Base-by-base conservation (phyloP, 23 tunicate species). In the Oikopleura dioica region DNA sequence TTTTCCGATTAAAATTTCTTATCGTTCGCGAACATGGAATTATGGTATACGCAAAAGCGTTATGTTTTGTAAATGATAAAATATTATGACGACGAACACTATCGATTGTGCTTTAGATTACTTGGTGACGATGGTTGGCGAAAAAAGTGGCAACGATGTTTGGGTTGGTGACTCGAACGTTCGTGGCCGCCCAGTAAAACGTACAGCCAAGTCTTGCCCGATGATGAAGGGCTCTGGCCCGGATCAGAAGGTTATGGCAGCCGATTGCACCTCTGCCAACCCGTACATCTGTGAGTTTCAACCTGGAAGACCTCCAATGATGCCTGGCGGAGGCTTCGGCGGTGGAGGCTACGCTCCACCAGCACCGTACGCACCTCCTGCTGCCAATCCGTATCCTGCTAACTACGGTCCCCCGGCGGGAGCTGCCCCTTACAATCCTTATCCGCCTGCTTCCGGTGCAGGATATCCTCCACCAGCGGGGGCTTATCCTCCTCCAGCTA, bases 241-340 rank as follows among this genome's bases (percentile, higher is more conserved):
- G 5, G 72, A 63, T 28, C 72, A 31, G 26, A 63, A 63, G 33
- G 72, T 63, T 5, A 28, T 63, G 4, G 30, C 72, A 23, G 30
- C 72, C 29, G 72, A 63, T 28, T 63, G 72, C 33, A 63, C 72
- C 30, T 63, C 72, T 2, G 72, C 72, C 30, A 63, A 63, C 26
- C 72, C 72, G 33, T 63, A 21, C 33, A 63, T 63, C 26, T 63
- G 72, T 31, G 72, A 63, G 72, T 63, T n/a, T n/a, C n/a, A n/a
- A n/a, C n/a, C n/a, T n/a, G n/a, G n/a, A n/a, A n/a, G n/a, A 44
- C 55, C 55, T 44, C 55, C 55, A 44, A 44, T 44, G 55, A 44
- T 44, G 55, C 55, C 55, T 44, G 55, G 55, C 55, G 55, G n/a
- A n/a, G n/a, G n/a, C n/a, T n/a, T n/a, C n/a, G n/a, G 55, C 16